Percentiles rank a stretch among this genome's conserved stretches.
These are phyloP conservation scores for Anguilla pacifica DNA, from an alignment of 2,797 vertebrate species.

Conservation along the genomic window DNA sequence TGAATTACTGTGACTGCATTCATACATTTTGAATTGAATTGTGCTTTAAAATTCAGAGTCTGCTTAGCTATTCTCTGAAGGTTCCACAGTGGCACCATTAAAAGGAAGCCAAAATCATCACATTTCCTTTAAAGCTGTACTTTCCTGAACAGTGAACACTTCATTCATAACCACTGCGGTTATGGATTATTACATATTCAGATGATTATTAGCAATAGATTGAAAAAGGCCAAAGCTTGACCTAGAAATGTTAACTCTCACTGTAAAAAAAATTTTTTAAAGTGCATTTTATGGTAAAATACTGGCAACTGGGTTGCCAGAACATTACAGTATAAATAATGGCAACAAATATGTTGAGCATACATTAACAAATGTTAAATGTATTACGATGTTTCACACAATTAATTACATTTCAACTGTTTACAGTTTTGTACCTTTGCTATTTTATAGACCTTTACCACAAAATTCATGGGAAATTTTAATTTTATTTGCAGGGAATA, in stretches of 20 bases:
- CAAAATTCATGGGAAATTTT: too few species aligned
- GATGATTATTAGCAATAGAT: neutral
- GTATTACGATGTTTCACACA: neutral
- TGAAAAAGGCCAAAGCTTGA: neutral
- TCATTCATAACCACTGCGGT: neutral
- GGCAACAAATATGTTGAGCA: too few species aligned
- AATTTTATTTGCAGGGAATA: neutral
- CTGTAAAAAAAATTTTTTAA: too few species aligned
- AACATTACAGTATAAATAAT: too few species aligned
- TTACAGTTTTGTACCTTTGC: too few species aligned
- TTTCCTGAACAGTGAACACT: neutral
- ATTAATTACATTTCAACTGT: too few species aligned
- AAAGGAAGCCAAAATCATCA: neutral
- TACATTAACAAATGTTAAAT: too few species aligned
- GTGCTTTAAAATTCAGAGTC: neutral
- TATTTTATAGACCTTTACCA: too few species aligned
- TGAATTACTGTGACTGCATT: neutral
- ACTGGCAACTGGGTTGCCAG: too few species aligned
- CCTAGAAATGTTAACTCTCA: neutral
- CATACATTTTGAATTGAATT: neutral
- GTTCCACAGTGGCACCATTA: neutral
- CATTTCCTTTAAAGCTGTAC: neutral
- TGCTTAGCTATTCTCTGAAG: neutral
- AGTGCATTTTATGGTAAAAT: too few species aligned
- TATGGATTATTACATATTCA: neutral